Base-by-base conservation (phyloP, 2,888 invertebrate genomes). In the Ichneumoninae sp. region DNA sequence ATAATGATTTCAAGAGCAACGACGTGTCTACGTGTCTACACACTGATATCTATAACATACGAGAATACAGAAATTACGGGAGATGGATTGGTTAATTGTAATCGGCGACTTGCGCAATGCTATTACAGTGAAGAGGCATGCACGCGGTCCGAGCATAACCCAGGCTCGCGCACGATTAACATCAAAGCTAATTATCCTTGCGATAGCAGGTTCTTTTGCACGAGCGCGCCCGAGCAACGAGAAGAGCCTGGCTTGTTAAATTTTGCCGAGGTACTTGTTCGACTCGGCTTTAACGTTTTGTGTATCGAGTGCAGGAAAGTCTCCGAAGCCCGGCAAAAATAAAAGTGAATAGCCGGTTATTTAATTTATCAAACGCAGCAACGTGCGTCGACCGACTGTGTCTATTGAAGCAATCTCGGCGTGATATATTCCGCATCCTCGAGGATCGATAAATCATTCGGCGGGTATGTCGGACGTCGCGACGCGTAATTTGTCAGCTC, bases 141-240 rank as follows among this genome's bases (percentile, higher is more conserved):
- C 44, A 74, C 60, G 50, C 66, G 77, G 68, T 10, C 40, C 40
- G 40, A 10, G 40, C 36, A 63, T 30, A 63, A 65, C 89, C 88
- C 87, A 88, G 87, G 87, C 86, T 87, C 86, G 83, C 88, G 88
- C 88, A 86, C 89, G 92, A 92, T 92, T 92, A 92, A 90, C 89
- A 92, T 92, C 92, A 88, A 87, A 88, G 89, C 88, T 90, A 92
- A 92, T 92, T 92, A 92, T 89, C 86, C 88, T 81, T 85, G 82
- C 69, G 83, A 66, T 52, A n/a, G 52, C 52, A 22, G 13, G 57
- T 26, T 57, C 57, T 57, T 26, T 22, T 26, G 57, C 57, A 57
- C 57, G 57, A 19, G 26, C 57, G 57, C 52, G 52, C 52, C 19
- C 52, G 52, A 22, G 57, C 26, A 10, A 57, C 57, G 57, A 10